Conservation (phyloP, 2,888 invertebrate species). For the Nomada fucata region DNA sequence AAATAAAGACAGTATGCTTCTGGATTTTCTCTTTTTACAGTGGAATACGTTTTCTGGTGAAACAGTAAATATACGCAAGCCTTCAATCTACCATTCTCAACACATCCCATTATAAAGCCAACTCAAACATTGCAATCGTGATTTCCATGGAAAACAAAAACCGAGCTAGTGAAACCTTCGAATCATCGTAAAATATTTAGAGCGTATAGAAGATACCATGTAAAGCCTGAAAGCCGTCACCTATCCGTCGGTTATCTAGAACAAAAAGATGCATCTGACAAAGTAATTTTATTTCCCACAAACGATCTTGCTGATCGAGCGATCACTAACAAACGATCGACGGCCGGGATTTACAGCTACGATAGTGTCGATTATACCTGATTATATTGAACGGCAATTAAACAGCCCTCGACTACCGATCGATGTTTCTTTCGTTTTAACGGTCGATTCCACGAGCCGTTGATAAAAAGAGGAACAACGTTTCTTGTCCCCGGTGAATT, state of each 20-base stretch:
- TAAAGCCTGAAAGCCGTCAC: neutral
- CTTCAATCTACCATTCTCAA: too few species aligned
- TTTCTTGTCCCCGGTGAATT: slow-evolving; percentile 45
- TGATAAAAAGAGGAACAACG: neutral
- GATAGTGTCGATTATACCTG: slow-evolving; percentile 41
- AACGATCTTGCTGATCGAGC: neutral
- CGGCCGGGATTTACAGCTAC: slow-evolving; percentile 43
- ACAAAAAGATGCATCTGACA: neutral
- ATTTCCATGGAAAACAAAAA: neutral
- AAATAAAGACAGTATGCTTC: too few species aligned
- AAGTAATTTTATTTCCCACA: slow-evolving; percentile 7
- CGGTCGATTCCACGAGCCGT: slow-evolving; percentile 29
- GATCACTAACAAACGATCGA: neutral
- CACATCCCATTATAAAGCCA: neutral
- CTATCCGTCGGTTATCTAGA: neutral
- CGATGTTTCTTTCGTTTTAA: slow-evolving; percentile 41
- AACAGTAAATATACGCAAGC: too few species aligned
- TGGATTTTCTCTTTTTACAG: too few species aligned
- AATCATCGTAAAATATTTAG: slow-evolving; percentile 3
- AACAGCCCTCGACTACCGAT: slow-evolving; percentile 13
- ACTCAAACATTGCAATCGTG: neutral
- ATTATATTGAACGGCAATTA: slow-evolving; percentile 47
- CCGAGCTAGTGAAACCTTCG: neutral
- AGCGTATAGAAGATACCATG: neutral
- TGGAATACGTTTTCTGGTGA: too few species aligned